phyloP scores from a whole-genome alignment of 2,113 vertebrate genomes.

The Alethe castanea region DNA sequence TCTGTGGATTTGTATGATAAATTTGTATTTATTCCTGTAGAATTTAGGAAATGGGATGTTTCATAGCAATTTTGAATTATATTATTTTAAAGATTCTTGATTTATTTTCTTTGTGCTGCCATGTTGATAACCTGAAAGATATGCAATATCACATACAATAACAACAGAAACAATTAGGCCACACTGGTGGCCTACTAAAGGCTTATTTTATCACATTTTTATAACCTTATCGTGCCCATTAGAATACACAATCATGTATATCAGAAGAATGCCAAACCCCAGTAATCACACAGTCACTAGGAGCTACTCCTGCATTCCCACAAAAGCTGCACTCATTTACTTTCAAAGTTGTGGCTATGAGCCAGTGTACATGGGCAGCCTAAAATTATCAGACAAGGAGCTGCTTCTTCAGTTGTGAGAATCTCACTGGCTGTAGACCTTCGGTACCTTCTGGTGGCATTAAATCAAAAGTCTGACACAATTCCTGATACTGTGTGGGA shows the following conservation, averaged over 20 bases:
- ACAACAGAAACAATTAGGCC: neutral
- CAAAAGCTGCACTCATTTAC: slow-evolving; percentile 14
- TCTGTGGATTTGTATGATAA: neutral
- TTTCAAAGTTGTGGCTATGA: neutral
- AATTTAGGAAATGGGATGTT: neutral
- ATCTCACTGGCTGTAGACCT: neutral
- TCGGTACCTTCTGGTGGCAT: neutral
- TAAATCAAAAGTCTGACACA: neutral
- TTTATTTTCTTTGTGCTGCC: neutral
- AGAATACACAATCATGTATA: neutral
- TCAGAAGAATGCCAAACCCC: neutral
- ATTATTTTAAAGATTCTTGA: neutral
- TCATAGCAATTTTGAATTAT: neutral
- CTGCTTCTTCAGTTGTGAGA: neutral
- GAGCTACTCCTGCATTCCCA: neutral
- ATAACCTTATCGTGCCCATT: neutral
- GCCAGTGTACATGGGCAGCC: slow-evolving; percentile 1
- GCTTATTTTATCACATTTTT: neutral
- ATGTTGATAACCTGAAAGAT: neutral
- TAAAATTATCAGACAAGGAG: slow-evolving; percentile 24
- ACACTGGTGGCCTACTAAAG: neutral
- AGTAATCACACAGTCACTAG: neutral
- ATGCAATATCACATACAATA: neutral
- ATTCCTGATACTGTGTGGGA: neutral
- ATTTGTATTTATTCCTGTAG: neutral